Conservation (phyloP, 2,888 invertebrate species). For the Parnassius mnemosyne region DNA sequence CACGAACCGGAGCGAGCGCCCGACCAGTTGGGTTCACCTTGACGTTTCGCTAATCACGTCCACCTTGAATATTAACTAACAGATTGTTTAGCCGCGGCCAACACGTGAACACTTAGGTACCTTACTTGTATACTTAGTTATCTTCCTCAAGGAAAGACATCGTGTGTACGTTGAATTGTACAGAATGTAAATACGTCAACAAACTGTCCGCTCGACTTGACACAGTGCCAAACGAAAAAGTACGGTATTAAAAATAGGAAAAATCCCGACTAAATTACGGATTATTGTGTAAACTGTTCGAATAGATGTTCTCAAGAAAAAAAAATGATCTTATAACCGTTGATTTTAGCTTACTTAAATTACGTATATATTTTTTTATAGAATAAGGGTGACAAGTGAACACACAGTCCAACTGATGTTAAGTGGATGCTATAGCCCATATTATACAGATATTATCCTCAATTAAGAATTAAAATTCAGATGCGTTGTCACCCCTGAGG, state of each 20-base stretch:
- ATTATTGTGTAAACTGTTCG: too few species aligned
- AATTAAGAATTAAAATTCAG: too few species aligned
- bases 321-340: too few species aligned
- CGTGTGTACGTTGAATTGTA: slow-evolving; percentile 8
- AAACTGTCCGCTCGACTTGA: not conserved
- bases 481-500: too few species aligned
- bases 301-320: too few species aligned
- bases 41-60: slow-evolving; percentile 73
- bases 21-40: slow-evolving; percentile 63
- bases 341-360: too few species aligned
- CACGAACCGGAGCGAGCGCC: slow-evolving; percentile 23
- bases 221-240: slow-evolving; percentile 1
- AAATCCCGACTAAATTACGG: not conserved
- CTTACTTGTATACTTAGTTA: slow-evolving; percentile 30
- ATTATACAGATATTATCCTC: too few species aligned
- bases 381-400: too few species aligned
- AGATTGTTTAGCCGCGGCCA: slow-evolving; percentile 54
- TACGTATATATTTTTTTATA: too few species aligned
- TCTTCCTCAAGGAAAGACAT: slow-evolving; percentile 33
- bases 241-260: not conserved
- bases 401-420: too few species aligned
- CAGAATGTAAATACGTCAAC: not conserved
- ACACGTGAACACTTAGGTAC: slow-evolving; percentile 34
- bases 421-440: too few species aligned
- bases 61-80: slow-evolving; percentile 77